Evolutionary conservation across 2,113 vertebrate species (phyloP).

Genomic region (Bujurquina vittata): DNA sequence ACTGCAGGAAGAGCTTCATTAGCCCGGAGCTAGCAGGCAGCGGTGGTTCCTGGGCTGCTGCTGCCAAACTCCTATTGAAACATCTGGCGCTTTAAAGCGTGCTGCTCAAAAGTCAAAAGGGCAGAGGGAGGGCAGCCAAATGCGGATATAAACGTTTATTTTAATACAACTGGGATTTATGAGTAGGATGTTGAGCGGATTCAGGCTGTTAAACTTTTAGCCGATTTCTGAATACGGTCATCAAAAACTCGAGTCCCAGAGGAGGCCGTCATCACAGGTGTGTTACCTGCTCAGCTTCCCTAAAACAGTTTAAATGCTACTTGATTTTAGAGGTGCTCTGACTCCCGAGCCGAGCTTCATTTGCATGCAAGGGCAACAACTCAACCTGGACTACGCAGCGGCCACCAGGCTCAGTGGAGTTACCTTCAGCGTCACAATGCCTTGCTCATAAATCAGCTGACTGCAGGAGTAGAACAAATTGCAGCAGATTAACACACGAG

Average conservation of each 20-base stretch:
- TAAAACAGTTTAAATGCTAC: background rate
- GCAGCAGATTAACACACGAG: rapidly evolving
- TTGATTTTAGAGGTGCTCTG: no score
- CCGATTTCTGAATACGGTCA: background rate
- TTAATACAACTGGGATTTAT: background rate
- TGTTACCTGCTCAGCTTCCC: background rate
- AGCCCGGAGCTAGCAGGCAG: background rate
- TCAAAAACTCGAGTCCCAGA: background rate
- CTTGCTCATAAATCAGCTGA: background rate
- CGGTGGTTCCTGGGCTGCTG: background rate
- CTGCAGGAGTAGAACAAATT: background rate
- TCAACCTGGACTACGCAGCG: background rate
- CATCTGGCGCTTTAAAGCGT: background rate
- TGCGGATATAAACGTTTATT: background rate
- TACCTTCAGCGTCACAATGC: background rate
- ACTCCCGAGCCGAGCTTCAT: background rate
- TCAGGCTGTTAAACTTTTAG: background rate
- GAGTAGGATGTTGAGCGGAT: background rate
- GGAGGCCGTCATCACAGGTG: background rate
- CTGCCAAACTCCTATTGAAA: background rate
- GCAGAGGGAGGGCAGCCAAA: background rate
- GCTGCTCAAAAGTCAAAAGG: background rate
- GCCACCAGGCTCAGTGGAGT: background rate
- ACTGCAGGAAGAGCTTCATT: background rate
- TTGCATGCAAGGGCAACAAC: background rate